Evolutionary conservation across 2,888 invertebrate species (phyloP).

Genomic region (Odontothrips loti): DNA sequence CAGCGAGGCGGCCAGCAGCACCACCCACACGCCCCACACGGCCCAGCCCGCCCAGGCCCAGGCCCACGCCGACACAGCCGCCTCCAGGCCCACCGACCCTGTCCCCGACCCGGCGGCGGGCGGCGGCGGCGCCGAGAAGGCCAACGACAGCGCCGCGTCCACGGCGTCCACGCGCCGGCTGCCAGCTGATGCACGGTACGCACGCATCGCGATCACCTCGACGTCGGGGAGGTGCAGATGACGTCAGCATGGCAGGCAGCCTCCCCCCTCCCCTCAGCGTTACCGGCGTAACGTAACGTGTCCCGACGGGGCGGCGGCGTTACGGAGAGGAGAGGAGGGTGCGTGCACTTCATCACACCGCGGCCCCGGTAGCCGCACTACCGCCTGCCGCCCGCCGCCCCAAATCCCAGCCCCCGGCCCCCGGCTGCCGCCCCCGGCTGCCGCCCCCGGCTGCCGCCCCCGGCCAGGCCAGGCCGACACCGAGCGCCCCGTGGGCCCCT

Average conservation of each 20-base stretch:
- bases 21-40: slow-evolving; percentile 15
- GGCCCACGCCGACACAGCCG: not conserved
- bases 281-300: too few species aligned
- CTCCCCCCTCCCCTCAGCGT: not conserved
- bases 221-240: not conserved
- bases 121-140: not conserved
- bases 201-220: not conserved
- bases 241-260: not conserved
- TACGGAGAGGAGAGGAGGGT: too few species aligned
- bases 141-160: not conserved
- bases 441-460: not conserved
- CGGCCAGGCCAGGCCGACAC: not conserved
- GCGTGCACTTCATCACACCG: too few species aligned
- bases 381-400: not conserved
- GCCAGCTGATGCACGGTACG: too few species aligned
- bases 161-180: not conserved
- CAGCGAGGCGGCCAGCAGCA: not conserved
- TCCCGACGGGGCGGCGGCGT: too few species aligned
- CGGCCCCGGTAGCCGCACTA: not conserved
- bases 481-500: not conserved
- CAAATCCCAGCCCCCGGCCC: not conserved
- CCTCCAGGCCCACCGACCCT: not conserved
- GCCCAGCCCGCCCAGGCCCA: slow-evolving; percentile 5
- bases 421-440: not conserved
- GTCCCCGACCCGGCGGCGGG: not conserved